phyloP scores from a whole-genome alignment of 2,113 vertebrate species.

The Lepidiolamprologus cunningtoni region DNA sequence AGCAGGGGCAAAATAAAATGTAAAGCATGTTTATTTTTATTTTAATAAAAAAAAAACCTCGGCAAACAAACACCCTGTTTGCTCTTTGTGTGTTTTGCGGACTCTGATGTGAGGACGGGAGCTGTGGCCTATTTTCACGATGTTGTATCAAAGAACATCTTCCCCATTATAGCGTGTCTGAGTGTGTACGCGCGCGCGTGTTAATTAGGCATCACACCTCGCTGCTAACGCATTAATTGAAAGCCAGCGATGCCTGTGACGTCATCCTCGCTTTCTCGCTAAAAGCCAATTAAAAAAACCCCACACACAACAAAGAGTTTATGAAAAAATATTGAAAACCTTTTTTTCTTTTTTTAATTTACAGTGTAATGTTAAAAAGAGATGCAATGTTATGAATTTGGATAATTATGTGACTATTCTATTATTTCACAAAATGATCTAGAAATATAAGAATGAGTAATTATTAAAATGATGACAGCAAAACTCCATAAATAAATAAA shows the following conservation, averaged over 20 bases:
- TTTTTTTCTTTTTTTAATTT: not conserved
- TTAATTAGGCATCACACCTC: slow-evolving; percentile 52
- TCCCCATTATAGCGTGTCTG: not conserved
- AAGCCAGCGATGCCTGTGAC: slow-evolving; percentile 25
- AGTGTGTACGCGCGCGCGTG: not conserved
- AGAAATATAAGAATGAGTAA: not conserved
- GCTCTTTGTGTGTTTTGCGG: not conserved
- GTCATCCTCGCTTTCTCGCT: slow-evolving; percentile 10
- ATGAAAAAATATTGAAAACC: not conserved
- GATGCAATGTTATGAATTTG: not conserved
- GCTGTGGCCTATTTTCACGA: not conserved
- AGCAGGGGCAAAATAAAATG: not conserved
- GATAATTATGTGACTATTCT: not conserved
- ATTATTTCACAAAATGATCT: not conserved
- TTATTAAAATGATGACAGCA: not conserved
- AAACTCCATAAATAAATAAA: not conserved
- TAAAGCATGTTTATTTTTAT: not conserved
- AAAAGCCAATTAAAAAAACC: not conserved
- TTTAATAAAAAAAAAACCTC: not conserved
- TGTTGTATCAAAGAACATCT: not conserved
- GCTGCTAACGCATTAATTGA: slow-evolving; percentile 24
- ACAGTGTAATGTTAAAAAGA: not conserved
- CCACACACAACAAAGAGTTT: not conserved
- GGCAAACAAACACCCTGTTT: not conserved
- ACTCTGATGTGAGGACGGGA: not conserved